Conservation (phyloP, 2,797 vertebrate species). For the Poliocrania exsul region DNA sequence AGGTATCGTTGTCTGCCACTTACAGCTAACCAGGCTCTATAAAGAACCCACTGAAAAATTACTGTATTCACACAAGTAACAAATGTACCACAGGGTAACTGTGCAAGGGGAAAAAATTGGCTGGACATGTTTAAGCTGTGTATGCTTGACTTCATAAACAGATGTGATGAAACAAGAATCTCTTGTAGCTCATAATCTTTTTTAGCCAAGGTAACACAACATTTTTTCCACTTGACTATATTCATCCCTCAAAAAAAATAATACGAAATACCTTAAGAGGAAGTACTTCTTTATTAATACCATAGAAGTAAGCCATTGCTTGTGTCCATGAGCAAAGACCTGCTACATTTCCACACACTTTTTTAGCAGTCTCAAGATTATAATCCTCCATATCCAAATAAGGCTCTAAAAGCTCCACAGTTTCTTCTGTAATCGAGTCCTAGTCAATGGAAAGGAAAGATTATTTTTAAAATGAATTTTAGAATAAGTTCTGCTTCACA, state of each 20-base stretch:
- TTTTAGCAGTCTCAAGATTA: constrained; percentile 85
- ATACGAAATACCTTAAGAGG: constrained; percentile 82
- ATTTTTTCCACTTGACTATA: background rate
- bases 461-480: background rate
- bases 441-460: constrained; percentile 26
- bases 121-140: background rate
- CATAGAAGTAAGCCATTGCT: constrained; percentile 86
- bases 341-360: constrained; percentile 87
- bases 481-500: background rate
- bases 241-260: background rate
- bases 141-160: background rate
- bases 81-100: background rate
- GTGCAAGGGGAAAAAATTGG: background rate
- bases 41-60: background rate
- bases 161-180: background rate
- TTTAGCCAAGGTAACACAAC: background rate
- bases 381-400: constrained; percentile 88
- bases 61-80: background rate
- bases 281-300: constrained; percentile 88
- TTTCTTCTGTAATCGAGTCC: constrained; percentile 88
- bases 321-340: constrained; percentile 89
- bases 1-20: rapidly evolving
- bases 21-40: background rate
- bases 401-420: constrained; percentile 83
- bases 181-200: background rate